Base-by-base conservation (phyloP, 2,113 vertebrate genomes). In the Pangasianodon gigas region DNA sequence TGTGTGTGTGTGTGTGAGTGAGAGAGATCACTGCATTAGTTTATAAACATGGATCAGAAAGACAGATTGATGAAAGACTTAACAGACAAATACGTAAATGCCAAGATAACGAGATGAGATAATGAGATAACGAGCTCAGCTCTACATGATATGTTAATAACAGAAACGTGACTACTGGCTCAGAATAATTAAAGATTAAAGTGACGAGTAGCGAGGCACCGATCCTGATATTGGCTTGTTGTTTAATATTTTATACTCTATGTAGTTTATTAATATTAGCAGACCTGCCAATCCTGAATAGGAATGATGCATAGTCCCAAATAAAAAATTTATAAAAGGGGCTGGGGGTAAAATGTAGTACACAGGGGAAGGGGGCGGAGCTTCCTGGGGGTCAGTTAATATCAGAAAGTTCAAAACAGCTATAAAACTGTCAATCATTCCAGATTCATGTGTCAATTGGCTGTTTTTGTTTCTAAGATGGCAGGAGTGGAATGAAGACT, bases 1-100 rank as follows among this genome's bases (percentile, higher is more conserved):
- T 3, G 77, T 51, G 46, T 16, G 46, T 52, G 77, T 48, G 48
- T n/a, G 86, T 81, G 41, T 16, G 37, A 2, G 37, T 32, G 37
- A 13, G 86, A 32, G 11, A 37, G 19, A 86, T 10, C 56, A 88
- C 58, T 88, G 75, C 10, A 51, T 67, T 58, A 29, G 44, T 1
- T 52, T 81, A 32, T 32, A 65, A 88, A 82, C 69, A 75, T 75
- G 52, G n/a, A 54, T 9, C 80, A 82, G 80, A 37, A 19, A 80
- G 24, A 56, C n/a, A 19, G 16, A 52, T 1, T 29, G 26, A 37
- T 48, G 69, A 75, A 75, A 9, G 75, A 48, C n/a, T 69, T 69
- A 37, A 74, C 74, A 79, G 21, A 48, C 21, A 26, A 29, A 26
- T 48, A 48, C 8, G 10, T 41, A 44, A 75, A 44, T 9, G 8